Evolutionary conservation across 2,113 vertebrate genomes (phyloP).

Genomic region (Ictalurus punctatus): DNA sequence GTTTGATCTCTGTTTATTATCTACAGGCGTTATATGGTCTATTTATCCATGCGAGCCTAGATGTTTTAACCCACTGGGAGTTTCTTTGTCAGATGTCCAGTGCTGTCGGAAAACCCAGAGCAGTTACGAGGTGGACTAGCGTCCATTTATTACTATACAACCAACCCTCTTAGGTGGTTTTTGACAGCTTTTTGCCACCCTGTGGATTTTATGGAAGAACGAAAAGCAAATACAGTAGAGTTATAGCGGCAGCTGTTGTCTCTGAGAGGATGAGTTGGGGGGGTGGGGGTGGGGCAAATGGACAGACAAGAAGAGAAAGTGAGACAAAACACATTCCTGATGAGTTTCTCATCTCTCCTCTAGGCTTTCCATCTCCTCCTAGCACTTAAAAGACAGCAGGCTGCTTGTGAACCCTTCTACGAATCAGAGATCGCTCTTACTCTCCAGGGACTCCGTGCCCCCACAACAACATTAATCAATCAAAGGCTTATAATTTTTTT

Average conservation of each 20-base stretch:
- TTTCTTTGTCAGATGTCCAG: conserved; percentile 35
- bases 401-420: conserved; percentile 83
- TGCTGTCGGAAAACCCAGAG: not conserved
- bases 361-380: conserved; percentile 83
- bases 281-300: conserved; percentile 4
- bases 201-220: conserved; percentile 61
- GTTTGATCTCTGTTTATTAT: not conserved
- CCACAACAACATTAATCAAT: conserved; percentile 79
- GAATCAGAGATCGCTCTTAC: conserved; percentile 78
- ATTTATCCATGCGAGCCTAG: conserved; percentile 15
- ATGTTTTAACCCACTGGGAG: conserved; percentile 30
- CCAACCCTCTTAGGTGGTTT: conserved; percentile 54
- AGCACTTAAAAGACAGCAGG: conserved; percentile 81
- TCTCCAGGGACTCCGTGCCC: conserved; percentile 73
- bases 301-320: conserved; percentile 56
- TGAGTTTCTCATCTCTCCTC: conserved; percentile 83
- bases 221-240: conserved; percentile 72
- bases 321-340: conserved; percentile 83
- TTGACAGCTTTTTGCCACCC: conserved; percentile 60
- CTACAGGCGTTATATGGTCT: not conserved
- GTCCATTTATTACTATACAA: not conserved
- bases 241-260: conserved; percentile 86
- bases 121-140: not conserved
- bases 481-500: conserved; percentile 55
- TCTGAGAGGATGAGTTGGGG: conserved; percentile 30